Evolutionary conservation across 2,797 vertebrate species (phyloP).

Genomic region (Tarsius wallacei): DNA sequence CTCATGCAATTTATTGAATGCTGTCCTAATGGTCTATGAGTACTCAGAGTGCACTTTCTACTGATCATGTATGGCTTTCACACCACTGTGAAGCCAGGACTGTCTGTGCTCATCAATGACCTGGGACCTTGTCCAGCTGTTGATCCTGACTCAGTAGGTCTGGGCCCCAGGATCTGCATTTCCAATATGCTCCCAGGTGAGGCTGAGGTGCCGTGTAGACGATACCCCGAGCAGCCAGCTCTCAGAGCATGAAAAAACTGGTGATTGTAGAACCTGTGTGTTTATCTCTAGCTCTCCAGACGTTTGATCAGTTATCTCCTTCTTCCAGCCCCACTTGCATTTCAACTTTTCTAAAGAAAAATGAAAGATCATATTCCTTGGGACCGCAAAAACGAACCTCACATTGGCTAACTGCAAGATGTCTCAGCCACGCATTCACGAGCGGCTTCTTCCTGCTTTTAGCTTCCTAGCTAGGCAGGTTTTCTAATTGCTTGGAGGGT

Average conservation of each 20-base stretch:
- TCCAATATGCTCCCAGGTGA: no score
- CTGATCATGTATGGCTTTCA: no score
- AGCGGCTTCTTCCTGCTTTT: not conserved
- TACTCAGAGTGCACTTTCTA: not conserved
- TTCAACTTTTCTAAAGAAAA: not conserved
- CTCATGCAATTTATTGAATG: not conserved
- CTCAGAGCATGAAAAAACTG: not conserved
- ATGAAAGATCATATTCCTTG: not conserved
- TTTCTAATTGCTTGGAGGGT: slow-evolving; percentile 75
- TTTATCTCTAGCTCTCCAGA: not conserved
- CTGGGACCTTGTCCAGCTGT: not conserved
- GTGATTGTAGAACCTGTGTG: not conserved
- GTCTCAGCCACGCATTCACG: not conserved
- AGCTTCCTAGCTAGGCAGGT: slow-evolving; percentile 66
- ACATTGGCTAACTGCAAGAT: slow-evolving; percentile 72
- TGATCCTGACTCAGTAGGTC: not conserved
- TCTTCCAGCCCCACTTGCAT: not conserved
- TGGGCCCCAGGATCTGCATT: not conserved
- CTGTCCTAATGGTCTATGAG: no score
- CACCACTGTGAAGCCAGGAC: not conserved
- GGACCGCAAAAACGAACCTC: not conserved
- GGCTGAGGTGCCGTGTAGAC: fast-evolving
- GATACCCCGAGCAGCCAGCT: not conserved
- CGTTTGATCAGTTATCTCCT: not conserved
- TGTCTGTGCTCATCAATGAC: no score